Conservation (phyloP, 2,797 vertebrate species). For the Lepus townsendii region DNA sequence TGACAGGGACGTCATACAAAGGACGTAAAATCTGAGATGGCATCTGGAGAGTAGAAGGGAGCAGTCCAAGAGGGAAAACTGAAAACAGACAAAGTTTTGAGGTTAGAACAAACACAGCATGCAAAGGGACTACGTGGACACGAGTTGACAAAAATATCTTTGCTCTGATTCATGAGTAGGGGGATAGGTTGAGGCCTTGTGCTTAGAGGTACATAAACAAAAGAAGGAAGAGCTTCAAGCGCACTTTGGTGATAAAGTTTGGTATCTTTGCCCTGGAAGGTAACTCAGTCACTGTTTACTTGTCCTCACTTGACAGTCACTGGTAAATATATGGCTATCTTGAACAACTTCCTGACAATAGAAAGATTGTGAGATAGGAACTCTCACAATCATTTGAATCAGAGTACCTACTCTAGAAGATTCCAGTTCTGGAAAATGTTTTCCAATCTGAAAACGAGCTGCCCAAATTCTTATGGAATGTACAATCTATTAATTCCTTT, state of each 20-base stretch:
- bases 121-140: neutral
- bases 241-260: neutral
- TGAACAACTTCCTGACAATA: neutral
- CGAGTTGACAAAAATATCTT: neutral
- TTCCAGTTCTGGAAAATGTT: neutral
- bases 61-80: constrained; percentile 17
- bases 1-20: neutral
- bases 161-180: neutral
- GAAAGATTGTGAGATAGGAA: neutral
- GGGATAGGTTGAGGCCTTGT: neutral
- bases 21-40: neutral
- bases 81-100: neutral
- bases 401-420: neutral
- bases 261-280: neutral
- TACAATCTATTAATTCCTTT: neutral
- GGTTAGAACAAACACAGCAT: neutral
- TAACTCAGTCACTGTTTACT: neutral
- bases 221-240: neutral
- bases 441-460: constrained; percentile 12
- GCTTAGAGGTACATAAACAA: neutral
- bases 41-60: neutral
- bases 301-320: neutral
- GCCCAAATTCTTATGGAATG: neutral
- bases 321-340: neutral
- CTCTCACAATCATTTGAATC: neutral